phyloP scores from a whole-genome alignment of 92 coral and sea anemone species.

The Chrysogorgia sp. region DNA sequence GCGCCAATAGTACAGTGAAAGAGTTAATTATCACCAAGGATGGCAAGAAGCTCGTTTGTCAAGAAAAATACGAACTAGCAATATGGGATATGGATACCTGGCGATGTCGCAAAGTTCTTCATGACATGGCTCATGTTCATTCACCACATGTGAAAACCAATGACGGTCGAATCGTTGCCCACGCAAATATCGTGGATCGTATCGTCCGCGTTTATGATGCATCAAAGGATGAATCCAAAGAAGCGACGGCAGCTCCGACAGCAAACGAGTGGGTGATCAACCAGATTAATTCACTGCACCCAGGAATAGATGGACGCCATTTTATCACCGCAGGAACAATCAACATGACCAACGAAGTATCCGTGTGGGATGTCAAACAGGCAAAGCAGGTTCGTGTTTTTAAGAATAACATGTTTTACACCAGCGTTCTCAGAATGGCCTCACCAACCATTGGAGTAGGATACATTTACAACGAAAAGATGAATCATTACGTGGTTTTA shows the following conservation, averaged over 20 bases:
- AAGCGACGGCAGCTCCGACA: conserved; percentile 57
- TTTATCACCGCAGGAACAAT: conserved; percentile 60
- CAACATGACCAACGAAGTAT: conserved; percentile 63
- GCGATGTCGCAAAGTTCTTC: conserved; percentile 71
- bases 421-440: conserved; percentile 73
- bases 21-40: conserved; percentile 77
- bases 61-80: conserved; percentile 76
- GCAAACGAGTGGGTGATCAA: conserved; percentile 62
- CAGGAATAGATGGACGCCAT: conserved; percentile 79
- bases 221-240: conserved; percentile 83
- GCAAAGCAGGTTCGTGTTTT: conserved; percentile 70
- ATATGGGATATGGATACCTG: conserved; percentile 74
- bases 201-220: conserved; percentile 85
- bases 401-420: conserved; percentile 55
- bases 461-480: conserved; percentile 74
- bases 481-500: conserved; percentile 78
- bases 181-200: conserved; percentile 69
- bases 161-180: conserved; percentile 29
- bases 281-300: conserved; percentile 69
- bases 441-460: conserved; percentile 78
- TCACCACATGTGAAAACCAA: conserved; percentile 47
- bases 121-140: conserved; percentile 75
- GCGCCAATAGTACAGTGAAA: conserved; percentile 71
- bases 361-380: conserved; percentile 77
- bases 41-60: conserved; percentile 74